Evolutionary conservation across 2,797 vertebrate genomes (phyloP).

Genomic region (Bovichtus variegatus): DNA sequence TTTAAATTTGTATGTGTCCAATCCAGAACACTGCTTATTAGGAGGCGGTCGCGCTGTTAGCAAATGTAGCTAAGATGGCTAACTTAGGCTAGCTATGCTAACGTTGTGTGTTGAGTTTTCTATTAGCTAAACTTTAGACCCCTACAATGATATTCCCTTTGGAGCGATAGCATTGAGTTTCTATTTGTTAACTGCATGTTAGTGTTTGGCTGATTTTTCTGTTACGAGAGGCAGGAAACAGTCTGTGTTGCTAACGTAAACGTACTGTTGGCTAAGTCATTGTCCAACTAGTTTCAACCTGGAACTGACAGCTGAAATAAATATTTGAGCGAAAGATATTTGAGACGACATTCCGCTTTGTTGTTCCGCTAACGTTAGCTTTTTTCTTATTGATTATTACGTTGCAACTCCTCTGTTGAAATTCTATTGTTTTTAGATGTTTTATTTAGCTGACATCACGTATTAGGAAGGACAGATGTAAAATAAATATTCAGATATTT

Average conservation of each 20-base stretch:
- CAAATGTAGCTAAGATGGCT: conserved; percentile 55
- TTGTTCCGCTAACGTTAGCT: not conserved
- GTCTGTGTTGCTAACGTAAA: conserved; percentile 14
- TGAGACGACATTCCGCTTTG: fast-evolving
- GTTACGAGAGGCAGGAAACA: not conserved
- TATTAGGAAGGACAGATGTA: not conserved
- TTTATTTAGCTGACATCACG: not conserved
- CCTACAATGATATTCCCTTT: fast-evolving
- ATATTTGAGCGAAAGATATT: not conserved
- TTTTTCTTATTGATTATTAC: not conserved
- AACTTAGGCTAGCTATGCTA: conserved; percentile 50
- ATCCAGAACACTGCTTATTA: not conserved
- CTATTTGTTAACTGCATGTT: fast-evolving
- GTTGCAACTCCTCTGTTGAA: not conserved
- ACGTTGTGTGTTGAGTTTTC: conserved; percentile 6
- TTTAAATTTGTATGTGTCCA: not conserved
- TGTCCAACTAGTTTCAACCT: not conserved
- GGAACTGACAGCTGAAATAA: not conserved
- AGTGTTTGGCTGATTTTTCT: not conserved
- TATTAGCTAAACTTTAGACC: not conserved
- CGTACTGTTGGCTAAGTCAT: not conserved
- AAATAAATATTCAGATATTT: not conserved
- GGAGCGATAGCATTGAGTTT: fast-evolving
- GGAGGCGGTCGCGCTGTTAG: conserved; percentile 29
- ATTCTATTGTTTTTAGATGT: not conserved